Conservation (phyloP, 2,797 vertebrate genomes). For the Rhyacichthys aspro region DNA sequence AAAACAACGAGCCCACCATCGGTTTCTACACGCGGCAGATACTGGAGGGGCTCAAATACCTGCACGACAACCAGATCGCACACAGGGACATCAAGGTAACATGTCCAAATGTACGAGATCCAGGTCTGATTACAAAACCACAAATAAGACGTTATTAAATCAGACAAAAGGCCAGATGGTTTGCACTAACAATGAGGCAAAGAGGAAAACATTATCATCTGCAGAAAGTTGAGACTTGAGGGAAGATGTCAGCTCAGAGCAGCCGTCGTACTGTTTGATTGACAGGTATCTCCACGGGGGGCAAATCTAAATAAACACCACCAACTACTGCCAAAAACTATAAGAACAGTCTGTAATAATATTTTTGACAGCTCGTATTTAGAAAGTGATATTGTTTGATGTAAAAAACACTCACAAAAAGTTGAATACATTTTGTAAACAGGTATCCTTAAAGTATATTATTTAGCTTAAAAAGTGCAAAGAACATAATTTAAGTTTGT, state of each 20-base stretch:
- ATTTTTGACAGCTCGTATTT: not conserved
- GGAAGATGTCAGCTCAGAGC: not conserved
- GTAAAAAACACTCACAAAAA: not conserved
- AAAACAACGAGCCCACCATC: slow-evolving; percentile 97
- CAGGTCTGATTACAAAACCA: too few species aligned
- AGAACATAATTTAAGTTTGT: too few species aligned
- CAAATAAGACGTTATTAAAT: too few species aligned
- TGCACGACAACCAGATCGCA: slow-evolving; percentile 98
- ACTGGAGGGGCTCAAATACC: slow-evolving; percentile 96
- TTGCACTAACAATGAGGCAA: not conserved
- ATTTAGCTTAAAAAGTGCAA: too few species aligned
- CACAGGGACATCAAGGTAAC: slow-evolving; percentile 95
- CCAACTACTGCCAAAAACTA: not conserved
- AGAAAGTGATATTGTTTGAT: not conserved
- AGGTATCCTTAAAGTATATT: too few species aligned
- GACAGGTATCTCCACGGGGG: slow-evolving; percentile 1
- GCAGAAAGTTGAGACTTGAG: not conserved
- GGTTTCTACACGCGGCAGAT: slow-evolving; percentile 99
- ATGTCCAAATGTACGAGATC: too few species aligned
- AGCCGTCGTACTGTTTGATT: slow-evolving; percentile 1
- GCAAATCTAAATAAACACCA: slow-evolving; percentile 5
- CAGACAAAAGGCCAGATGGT: not conserved
- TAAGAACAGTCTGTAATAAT: slow-evolving; percentile 10
- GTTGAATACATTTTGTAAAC: too few species aligned
- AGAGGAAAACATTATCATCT: not conserved